Evolutionary conservation across 2,888 invertebrate species (phyloP).

Genomic region (Parnassius smintheus): DNA sequence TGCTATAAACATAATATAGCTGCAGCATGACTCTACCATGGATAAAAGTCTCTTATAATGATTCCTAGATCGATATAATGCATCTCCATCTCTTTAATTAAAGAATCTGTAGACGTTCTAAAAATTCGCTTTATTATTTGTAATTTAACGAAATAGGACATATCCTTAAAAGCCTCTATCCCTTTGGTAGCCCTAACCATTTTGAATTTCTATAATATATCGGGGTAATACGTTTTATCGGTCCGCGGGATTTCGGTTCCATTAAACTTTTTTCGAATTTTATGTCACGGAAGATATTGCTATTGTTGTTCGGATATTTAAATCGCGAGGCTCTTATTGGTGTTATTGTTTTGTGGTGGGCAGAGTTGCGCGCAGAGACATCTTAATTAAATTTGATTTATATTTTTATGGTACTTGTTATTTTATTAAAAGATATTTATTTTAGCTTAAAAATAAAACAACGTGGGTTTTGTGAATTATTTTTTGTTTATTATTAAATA

Average conservation of each 20-base stretch:
- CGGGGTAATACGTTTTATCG: conserved; percentile 71
- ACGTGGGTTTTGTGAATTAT: too few species aligned
- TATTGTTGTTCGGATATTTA: conserved; percentile 48
- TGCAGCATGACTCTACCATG: too few species aligned
- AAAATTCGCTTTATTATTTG: too few species aligned
- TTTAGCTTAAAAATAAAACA: neutral
- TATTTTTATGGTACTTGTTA: conserved; percentile 1
- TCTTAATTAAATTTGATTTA: conserved; percentile 35
- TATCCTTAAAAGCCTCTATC: conserved; percentile 27
- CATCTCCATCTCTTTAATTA: too few species aligned
- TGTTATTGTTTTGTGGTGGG: conserved; percentile 41
- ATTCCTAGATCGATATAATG: too few species aligned
- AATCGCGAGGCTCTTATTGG: conserved; percentile 32
- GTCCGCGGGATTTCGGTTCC: conserved; percentile 63
- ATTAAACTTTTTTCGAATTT: conserved; percentile 76
- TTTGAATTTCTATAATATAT: conserved; percentile 67
- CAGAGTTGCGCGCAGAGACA: conserved; percentile 33
- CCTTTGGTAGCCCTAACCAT: conserved; percentile 32
- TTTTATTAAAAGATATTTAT: neutral
- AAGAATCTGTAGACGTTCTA: too few species aligned
- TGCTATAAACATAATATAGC: too few species aligned
- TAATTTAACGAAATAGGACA: neutral
- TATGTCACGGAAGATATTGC: conserved; percentile 76
- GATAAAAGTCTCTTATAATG: too few species aligned
- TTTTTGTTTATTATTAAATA: too few species aligned